phyloP scores from a whole-genome alignment of 2,113 vertebrate species.

The Raja brachyura region DNA sequence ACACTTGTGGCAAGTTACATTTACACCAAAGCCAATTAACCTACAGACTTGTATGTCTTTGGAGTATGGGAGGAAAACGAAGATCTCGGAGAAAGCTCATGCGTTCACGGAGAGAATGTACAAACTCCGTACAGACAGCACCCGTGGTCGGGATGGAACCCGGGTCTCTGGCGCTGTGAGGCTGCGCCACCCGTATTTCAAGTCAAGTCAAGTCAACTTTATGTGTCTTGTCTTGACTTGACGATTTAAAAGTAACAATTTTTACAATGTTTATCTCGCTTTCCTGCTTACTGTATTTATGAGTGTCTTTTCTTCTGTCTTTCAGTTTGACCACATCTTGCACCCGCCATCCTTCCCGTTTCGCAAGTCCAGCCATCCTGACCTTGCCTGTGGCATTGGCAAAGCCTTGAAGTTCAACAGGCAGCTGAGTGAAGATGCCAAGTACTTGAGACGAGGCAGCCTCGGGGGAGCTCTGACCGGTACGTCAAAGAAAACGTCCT shows the following conservation, averaged over 20 bases:
- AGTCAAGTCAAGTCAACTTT: too few species aligned
- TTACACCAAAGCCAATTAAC: too few species aligned
- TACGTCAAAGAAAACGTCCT: constrained; percentile 43
- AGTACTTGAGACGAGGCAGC: constrained; percentile 75
- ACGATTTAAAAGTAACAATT: too few species aligned
- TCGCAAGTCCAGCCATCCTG: constrained; percentile 81
- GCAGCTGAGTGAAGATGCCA: constrained; percentile 79
- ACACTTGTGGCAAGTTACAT: too few species aligned
- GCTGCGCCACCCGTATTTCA: too few species aligned
- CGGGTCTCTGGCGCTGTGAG: too few species aligned
- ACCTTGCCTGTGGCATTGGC: constrained; percentile 59
- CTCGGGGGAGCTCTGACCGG: constrained; percentile 84
- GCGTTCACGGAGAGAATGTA: too few species aligned
- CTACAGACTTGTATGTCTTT: too few species aligned
- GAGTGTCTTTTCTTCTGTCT: constrained; percentile 39
- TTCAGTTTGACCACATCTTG: constrained; percentile 81
- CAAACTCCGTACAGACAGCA: too few species aligned
- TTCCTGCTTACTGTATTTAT: background rate
- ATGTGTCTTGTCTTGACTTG: background rate
- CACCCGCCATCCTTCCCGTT: constrained; percentile 67
- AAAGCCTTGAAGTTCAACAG: constrained; percentile 67
- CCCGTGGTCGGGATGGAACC: too few species aligned
- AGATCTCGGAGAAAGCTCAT: too few species aligned
- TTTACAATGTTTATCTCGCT: background rate
- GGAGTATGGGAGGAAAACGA: too few species aligned